Percentiles rank a stretch among this genome's conserved stretches.
Conservation (phyloP, 2,113 vertebrate genomes). For the Salminus brasiliensis region DNA sequence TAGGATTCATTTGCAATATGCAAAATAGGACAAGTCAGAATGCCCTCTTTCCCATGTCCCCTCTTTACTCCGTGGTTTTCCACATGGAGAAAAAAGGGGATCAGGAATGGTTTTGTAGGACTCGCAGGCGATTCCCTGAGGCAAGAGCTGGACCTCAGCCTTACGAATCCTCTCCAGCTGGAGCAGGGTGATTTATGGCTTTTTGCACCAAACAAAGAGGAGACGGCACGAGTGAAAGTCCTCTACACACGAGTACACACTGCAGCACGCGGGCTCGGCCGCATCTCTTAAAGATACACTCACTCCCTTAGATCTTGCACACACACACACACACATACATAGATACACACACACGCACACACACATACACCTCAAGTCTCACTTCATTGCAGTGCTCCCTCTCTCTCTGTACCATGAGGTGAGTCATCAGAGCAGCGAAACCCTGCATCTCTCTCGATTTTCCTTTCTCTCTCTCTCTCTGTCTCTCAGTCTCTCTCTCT, state of each 20-base stretch:
- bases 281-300: constrained; percentile 21
- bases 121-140: constrained; percentile 63
- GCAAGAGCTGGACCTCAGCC: constrained; percentile 67
- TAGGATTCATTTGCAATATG: background rate
- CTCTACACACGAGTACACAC: constrained; percentile 72
- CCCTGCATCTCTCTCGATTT: constrained; percentile 30
- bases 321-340: constrained; percentile 13
- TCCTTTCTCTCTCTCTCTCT: constrained; percentile 50
- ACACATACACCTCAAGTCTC: constrained; percentile 58
- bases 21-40: constrained; percentile 72
- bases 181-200: constrained; percentile 73
- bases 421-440: constrained; percentile 74
- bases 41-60: constrained; percentile 73
- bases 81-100: constrained; percentile 48
- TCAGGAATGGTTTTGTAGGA: constrained; percentile 70
- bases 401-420: constrained; percentile 72
- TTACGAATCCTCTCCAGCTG: constrained; percentile 65
- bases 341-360: constrained; percentile 24
- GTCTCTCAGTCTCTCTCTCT: constrained; percentile 51
- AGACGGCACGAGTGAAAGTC: constrained; percentile 71
- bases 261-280: constrained; percentile 58
- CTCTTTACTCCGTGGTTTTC: constrained; percentile 61
- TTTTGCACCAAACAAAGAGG: constrained; percentile 68
- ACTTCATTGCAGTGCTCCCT: constrained; percentile 73
- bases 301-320: background rate